Base-by-base conservation (phyloP, 2,888 invertebrate genomes). In the Acronicta alni region DNA sequence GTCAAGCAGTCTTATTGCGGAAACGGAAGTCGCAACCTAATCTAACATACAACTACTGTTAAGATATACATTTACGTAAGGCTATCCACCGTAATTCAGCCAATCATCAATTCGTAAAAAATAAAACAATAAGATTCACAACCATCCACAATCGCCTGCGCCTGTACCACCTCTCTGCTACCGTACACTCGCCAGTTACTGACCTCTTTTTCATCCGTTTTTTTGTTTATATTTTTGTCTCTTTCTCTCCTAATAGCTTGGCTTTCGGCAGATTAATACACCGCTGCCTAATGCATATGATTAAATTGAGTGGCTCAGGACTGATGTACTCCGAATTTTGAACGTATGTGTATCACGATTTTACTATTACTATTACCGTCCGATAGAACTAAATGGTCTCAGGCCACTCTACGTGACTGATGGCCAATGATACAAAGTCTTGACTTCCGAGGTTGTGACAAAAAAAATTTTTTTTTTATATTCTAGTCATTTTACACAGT, bases 141-240 rank as follows among this genome's bases (percentile, higher is more conserved):
- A 3, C 17, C 14, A 43, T 47, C 74, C 67, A 79, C 42, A 39
- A 46, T 64, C 32, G 26, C 81, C 68, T 73, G 75, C 73, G 38
- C 39, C 73, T 65, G 74, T 83, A 79, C 84, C 45, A 16, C 72
- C 70, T 62, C 63, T 62, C 57, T 64, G 87, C 89, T 89, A 87
- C 89, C 82, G 90, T 86, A 86, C 85, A 79, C 83, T 85, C 83
- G 88, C 89, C 91, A 91, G 92, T 92, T 92, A 92, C 84, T 89
- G 92, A 89, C 93, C 93, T 89, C 89, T 84, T 88, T 84, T 89
- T 81, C 73, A 68, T 65, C 75, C 74, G 67, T 82, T 75, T 72
- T 84, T 89, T 86, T 86, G 82, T 80, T 66, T 70, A 72, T 71
- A 80, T 74, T 84, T 83, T 85, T 83, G 75, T 85, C 82, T 79